Evolutionary conservation across 2,113 vertebrate species (phyloP), one percentile per base, ranked within the genome.

Genomic region (Varanus salvator): DNA sequence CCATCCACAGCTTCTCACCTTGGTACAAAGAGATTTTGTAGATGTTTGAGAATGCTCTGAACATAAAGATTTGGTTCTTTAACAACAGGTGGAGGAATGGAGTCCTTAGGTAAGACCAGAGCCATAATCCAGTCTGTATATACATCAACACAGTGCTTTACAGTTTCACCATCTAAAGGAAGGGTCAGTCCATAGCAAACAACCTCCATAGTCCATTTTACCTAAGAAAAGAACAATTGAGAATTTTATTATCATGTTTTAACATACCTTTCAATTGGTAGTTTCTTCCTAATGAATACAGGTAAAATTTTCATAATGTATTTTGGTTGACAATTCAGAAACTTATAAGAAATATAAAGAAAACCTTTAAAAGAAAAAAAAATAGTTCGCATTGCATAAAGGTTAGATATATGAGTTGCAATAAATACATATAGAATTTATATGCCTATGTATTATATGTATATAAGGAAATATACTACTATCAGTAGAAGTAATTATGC

Each of bases 111-210:
- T 38, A 98, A 96, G 50, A 99, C 98, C 91, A 99, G 96, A 75
- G 98, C 98, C 98, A 98, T 99, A 96, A 99, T 98, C 98, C 98
- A 99, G 89, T 99, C 99, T 23, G 98, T 99, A 96, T 99, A 99
- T 14, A 99, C 98, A 54, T 99, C 99, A 93, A 99, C 99, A 93
- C 99, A 99, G 91, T 98, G 97, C 91, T 99, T 99, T 95, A 99
- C 99, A 75, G 98, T 99, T 92, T 99, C 99, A 48, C 98, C 98
- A 7, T 99, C 99, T 90, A 99, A 95, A 87, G 98, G 98, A 68
- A 99, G 98, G 21, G 98, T 99, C 92, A 99, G 95, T 87, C 99
- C 99, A 29, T 99, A 99, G 94, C 99, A 99, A 94, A 99, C 97
- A 86, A 99, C 99, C 96, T 99, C 99, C 99, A 99, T 99, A 69